These are phyloP conservation scores for Lochmaea crataegi DNA, from an alignment of 2,888 invertebrate species.

Conservation along the genomic window DNA sequence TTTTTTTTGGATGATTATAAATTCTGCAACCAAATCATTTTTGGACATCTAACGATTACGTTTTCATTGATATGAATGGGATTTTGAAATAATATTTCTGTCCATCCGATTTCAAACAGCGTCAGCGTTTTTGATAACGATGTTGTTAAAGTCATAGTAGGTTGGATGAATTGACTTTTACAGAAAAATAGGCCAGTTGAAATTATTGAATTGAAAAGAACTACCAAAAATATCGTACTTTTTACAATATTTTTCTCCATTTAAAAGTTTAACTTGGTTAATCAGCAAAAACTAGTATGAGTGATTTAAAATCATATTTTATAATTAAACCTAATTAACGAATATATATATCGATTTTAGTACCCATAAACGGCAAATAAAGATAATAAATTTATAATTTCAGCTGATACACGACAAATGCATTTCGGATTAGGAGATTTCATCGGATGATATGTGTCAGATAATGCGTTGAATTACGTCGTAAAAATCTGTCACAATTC, in stretches of 20 bases:
- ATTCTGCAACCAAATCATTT: slow-evolving; percentile 16
- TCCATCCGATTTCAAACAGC: slow-evolving; percentile 11
- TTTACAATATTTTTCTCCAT: too few relatives aligned
- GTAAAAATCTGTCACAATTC: not conserved
- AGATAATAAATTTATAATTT: not conserved
- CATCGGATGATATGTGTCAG: not conserved
- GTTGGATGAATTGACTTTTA: slow-evolving; percentile 1
- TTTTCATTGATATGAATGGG: slow-evolving; percentile 2
- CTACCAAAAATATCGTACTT: too few relatives aligned
- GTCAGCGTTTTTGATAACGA: slow-evolving; percentile 16
- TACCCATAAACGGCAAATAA: not conserved
- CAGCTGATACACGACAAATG: not conserved
- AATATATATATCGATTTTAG: not conserved
- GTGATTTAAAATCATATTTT: too few relatives aligned
- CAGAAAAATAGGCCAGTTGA: not conserved
- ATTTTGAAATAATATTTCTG: slow-evolving; percentile 15
- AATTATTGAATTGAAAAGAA: too few relatives aligned
- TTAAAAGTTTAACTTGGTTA: too few relatives aligned
- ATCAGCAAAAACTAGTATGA: too few relatives aligned
- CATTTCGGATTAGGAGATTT: slow-evolving; percentile 1
- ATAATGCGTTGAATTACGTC: not conserved
- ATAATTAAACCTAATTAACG: not conserved
- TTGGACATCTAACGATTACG: slow-evolving; percentile 5
- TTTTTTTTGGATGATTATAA: not conserved
- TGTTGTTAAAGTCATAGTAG: slow-evolving; percentile 6